Evolutionary conservation across 2,113 vertebrate species (phyloP), one percentile per base, ranked within the genome.

Genomic region (Perccottus glenii): DNA sequence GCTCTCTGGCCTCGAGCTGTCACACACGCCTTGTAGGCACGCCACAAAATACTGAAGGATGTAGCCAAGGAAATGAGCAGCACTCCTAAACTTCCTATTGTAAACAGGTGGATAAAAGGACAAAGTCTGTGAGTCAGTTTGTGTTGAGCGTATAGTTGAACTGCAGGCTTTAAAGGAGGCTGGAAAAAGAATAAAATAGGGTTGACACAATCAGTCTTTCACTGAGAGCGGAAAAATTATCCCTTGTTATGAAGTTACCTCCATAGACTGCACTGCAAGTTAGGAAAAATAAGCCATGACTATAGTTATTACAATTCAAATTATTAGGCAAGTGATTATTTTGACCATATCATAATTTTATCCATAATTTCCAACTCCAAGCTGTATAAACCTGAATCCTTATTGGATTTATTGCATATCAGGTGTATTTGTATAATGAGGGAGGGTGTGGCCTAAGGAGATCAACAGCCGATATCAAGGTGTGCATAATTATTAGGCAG

Each of bases 221-320:
- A 67, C 80, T 71, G 74, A 71, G 64, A 66, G 44, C 52, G 38
- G 74, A 86, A 88, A 85, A 87, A 48, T 58, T 79, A 87, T 73
- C 76, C 71, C 66, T 67, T 80, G 82, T 85, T 78, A 73, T 85
- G 73, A 73, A 42, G 57, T 53, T 19, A 56, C 69, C 74, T 81
- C 76, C 60, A 48, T 67, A 88, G 75, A 72, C 67, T 11, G 11
- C 79, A 67, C 51, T 36, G 32, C 10, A 42, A 72, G 51, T 58
- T 57, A 73, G 48, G 75, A 70, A 52, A n/a, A 79, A 81, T 59
- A 78, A 78, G 33, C 61, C 44, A 10, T n/a, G 47, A 12, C 15
- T 55, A n/a, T 42, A 12, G 35, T 49, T n/a, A n/a, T n/a, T n/a
- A n/a, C n/a, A n/a, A n/a, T n/a, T n/a, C n/a, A n/a, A n/a, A n/a